Percentiles rank a stretch among this genome's conserved stretches.
Conservation (phyloP, 2,888 invertebrate genomes). For the Baccha elongata region DNA sequence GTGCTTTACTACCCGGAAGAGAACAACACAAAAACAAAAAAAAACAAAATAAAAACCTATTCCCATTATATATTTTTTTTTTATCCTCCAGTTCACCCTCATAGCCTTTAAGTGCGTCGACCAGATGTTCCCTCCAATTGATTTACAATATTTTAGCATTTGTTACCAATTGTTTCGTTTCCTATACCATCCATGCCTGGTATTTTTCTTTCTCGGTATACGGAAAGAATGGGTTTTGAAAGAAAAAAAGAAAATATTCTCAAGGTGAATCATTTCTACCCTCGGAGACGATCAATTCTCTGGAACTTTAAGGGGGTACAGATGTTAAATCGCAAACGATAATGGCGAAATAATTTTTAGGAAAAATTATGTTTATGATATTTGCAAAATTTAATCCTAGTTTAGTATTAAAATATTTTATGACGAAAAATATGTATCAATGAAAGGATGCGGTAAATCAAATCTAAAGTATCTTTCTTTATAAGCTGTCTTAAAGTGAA, state of each 20-base stretch:
- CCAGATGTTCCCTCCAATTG: slow-evolving; percentile 77
- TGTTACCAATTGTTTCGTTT: slow-evolving; percentile 57
- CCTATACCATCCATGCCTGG: not conserved
- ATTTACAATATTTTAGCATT: slow-evolving; percentile 81
- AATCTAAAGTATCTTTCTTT: not conserved
- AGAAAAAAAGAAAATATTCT: not conserved
- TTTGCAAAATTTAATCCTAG: slow-evolving; percentile 28
- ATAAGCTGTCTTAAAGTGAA: not conserved
- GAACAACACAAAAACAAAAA: slow-evolving; percentile 39
- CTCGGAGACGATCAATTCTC: slow-evolving; percentile 13
- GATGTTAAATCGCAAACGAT: slow-evolving; percentile 40
- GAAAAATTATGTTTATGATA: slow-evolving; percentile 1
- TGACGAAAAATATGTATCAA: not conserved
- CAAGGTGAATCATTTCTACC: slow-evolving; percentile 3
- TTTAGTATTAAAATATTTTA: slow-evolving; percentile 8
- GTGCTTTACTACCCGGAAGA: slow-evolving; percentile 79
- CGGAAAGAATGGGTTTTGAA: not conserved
- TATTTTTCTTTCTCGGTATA: not conserved
- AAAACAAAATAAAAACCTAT: slow-evolving; percentile 11
- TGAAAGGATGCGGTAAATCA: slow-evolving; percentile 26
- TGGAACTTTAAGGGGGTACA: slow-evolving; percentile 14
- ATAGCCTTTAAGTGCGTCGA: slow-evolving; percentile 38
- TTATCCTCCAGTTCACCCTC: slow-evolving; percentile 7
- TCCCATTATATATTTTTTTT: not conserved
- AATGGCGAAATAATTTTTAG: slow-evolving; percentile 31